A percentile compares a stretch with the other conserved stretches of the same genome.
Conservation (phyloP, 1,140 invertebrate species). For the Mesaphorura yosii region DNA sequence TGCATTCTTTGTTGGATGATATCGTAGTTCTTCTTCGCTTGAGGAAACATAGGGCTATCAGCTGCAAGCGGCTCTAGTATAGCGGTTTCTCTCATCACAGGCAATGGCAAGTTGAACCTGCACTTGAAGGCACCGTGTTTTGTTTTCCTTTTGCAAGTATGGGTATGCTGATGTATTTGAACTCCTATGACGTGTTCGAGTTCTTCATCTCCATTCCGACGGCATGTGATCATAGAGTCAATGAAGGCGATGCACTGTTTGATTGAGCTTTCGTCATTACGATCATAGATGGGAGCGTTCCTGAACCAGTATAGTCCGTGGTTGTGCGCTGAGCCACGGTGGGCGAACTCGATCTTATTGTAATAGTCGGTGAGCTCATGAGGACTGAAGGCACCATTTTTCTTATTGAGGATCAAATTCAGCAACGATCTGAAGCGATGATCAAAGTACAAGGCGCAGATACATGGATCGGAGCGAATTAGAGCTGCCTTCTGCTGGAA, state of each 20-base stretch:
- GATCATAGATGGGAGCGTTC: slow-evolving; percentile 29
- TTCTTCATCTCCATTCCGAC: not conserved
- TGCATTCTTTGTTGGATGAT: not conserved
- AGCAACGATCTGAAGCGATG: not conserved
- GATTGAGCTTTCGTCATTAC: not conserved
- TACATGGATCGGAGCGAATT: slow-evolving; percentile 3
- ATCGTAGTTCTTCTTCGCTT: not conserved
- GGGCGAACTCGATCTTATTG: slow-evolving; percentile 39
- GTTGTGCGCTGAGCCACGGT: slow-evolving; percentile 36
- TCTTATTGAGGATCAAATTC: not conserved
- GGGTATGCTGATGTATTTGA: not conserved
- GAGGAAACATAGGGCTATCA: not conserved
- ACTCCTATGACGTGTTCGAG: not conserved
- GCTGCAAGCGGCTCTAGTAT: not conserved
- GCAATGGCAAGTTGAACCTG: not conserved
- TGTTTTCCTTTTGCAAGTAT: not conserved
- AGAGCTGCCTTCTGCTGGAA: not conserved
- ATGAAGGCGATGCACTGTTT: not conserved
- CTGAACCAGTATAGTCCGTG: slow-evolving; percentile 34
- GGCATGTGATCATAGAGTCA: not conserved
- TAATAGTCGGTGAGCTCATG: slow-evolving; percentile 26
- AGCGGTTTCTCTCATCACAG: not conserved
- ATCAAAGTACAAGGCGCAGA: slow-evolving; percentile 2
- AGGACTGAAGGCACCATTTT: not conserved
- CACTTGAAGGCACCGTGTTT: not conserved